Evolutionary conservation across 2,113 vertebrate species (phyloP).

Genomic region (Ursus arctos): DNA sequence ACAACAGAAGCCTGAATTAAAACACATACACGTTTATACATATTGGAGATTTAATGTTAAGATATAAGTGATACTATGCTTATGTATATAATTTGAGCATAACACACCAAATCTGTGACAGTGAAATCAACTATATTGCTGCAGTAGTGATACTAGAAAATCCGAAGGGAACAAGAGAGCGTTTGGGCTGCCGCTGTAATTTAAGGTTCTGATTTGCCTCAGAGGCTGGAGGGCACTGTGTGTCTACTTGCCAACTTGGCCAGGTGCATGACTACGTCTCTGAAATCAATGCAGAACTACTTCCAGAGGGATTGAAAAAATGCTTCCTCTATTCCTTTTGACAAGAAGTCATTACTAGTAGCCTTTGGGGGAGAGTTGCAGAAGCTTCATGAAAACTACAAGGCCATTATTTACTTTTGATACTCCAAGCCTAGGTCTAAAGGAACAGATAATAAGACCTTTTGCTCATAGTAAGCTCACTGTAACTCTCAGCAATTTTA

Average conservation of each 20-base stretch:
- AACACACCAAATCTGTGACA: background rate
- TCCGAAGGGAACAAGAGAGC: background rate
- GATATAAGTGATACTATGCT: background rate
- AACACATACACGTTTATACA: background rate
- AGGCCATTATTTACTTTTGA: constrained; percentile 68
- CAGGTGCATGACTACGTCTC: constrained; percentile 26
- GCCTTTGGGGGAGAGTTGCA: constrained; percentile 54
- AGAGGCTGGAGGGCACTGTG: background rate
- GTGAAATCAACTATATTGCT: background rate
- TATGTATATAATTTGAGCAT: background rate
- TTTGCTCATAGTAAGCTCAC: background rate
- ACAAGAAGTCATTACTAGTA: constrained; percentile 64
- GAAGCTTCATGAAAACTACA: constrained; percentile 58
- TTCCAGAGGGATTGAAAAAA: constrained; percentile 69
- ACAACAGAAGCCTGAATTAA: background rate
- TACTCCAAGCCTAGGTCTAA: constrained; percentile 24
- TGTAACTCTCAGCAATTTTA: constrained; percentile 15
- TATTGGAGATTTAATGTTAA: background rate
- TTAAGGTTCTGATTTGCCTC: background rate
- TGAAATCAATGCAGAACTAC: constrained; percentile 67
- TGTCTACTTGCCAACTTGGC: constrained; percentile 63
- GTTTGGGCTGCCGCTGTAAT: background rate
- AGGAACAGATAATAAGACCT: background rate
- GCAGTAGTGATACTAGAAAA: background rate
- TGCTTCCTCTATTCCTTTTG: constrained; percentile 76